Evolutionary conservation across 2,113 vertebrate species (phyloP).

Genomic region (Hippocampus comes): DNA sequence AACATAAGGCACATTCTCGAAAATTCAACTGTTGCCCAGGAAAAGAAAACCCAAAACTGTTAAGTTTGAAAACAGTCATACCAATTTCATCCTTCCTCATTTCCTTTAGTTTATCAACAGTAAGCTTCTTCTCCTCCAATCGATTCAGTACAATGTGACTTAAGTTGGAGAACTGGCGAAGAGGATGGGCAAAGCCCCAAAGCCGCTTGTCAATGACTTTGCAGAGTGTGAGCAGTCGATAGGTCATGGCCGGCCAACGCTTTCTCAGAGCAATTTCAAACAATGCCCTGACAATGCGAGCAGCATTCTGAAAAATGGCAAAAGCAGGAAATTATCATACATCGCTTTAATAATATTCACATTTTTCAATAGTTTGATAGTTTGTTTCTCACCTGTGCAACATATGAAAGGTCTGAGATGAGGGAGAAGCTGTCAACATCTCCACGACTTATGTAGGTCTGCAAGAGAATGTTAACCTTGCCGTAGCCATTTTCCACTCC

Average conservation of each 20-base stretch:
- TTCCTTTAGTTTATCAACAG: constrained; percentile 92
- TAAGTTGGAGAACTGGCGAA: constrained; percentile 87
- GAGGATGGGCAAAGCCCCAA: constrained; percentile 90
- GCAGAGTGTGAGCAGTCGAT: constrained; percentile 90
- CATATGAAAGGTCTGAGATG: constrained; percentile 93
- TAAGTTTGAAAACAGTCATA: constrained; percentile 57
- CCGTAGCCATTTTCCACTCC: constrained; percentile 96
- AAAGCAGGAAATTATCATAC: not conserved
- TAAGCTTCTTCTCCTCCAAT: constrained; percentile 90
- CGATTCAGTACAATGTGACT: constrained; percentile 81
- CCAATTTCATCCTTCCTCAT: constrained; percentile 99
- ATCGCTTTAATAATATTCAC: not conserved
- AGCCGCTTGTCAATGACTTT: constrained; percentile 96
- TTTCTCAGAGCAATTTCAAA: constrained; percentile 96
- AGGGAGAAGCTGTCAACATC: constrained; percentile 98
- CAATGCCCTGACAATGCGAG: constrained; percentile 91
- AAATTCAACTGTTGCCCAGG: too few species aligned
- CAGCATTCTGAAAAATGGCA: constrained; percentile 81
- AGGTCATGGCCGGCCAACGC: constrained; percentile 95
- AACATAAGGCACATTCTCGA: too few species aligned
- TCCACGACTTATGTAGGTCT: constrained; percentile 93
- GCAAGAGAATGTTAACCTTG: constrained; percentile 96
- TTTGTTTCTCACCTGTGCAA: constrained; percentile 84
- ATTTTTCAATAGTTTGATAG: not conserved
- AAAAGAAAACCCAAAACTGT: too few species aligned